Conservation (phyloP, 2,888 invertebrate species). For the Crossocerus cetratus region DNA sequence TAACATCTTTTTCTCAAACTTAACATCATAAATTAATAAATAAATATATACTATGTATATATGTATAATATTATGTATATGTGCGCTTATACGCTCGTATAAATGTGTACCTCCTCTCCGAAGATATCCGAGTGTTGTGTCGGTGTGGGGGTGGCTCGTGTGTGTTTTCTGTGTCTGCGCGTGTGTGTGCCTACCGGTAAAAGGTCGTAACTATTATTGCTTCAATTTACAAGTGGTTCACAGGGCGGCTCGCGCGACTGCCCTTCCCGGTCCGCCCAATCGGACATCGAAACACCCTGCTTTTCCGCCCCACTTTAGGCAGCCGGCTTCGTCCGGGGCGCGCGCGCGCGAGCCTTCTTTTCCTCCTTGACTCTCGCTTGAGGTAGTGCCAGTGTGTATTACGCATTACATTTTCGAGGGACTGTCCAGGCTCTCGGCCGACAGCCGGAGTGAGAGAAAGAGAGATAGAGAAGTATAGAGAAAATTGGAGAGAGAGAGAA, state of each 20-base stretch:
- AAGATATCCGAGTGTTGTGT: constrained; percentile 27
- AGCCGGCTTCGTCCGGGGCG: too few relatives aligned
- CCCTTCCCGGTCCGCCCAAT: constrained; percentile 11
- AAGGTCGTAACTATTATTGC: constrained; percentile 58
- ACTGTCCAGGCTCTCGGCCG: too few relatives aligned
- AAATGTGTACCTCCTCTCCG: constrained; percentile 49
- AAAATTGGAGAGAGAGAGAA: too few relatives aligned
- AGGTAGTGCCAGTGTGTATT: constrained; percentile 30
- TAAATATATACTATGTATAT: constrained; percentile 63
- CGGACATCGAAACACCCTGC: too few relatives aligned
- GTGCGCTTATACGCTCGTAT: constrained; percentile 47
- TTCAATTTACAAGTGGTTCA: constrained; percentile 50
- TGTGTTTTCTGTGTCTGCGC: constrained; percentile 19
- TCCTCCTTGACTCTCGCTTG: constrained; percentile 17
- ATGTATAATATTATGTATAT: constrained; percentile 45
- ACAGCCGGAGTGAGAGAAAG: too few relatives aligned
- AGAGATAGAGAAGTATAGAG: too few relatives aligned
- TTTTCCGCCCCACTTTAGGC: too few relatives aligned
- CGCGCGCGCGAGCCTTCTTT: background rate
- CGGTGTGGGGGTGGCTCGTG: background rate
- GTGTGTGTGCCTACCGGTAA: constrained; percentile 39
- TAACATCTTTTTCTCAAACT: constrained; percentile 70
- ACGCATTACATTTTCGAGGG: too few relatives aligned
- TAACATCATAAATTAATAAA: constrained; percentile 73
- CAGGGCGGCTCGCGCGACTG: constrained; percentile 28